Conservation (phyloP, 2,888 invertebrate species). For the Hyalella azteca region DNA sequence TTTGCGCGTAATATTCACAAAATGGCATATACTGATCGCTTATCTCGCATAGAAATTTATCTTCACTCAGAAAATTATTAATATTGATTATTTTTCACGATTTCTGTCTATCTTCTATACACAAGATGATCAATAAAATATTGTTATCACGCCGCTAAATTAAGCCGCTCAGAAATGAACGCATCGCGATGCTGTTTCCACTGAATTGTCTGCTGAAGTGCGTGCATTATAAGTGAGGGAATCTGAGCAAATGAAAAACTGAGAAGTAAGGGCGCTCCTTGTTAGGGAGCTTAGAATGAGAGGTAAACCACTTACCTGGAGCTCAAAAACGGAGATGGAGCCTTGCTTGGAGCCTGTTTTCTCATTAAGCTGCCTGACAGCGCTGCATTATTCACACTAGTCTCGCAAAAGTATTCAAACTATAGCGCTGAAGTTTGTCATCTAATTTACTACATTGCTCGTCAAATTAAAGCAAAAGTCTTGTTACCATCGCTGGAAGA, state of each 20-base stretch:
- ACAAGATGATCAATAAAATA: too few species aligned
- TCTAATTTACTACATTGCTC: conserved; percentile 36
- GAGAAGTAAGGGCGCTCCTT: not conserved
- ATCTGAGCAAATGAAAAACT: not conserved
- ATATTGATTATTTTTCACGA: too few species aligned
- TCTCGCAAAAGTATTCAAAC: conserved; percentile 27
- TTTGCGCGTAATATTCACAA: too few species aligned
- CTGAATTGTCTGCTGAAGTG: too few species aligned
- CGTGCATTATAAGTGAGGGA: too few species aligned
- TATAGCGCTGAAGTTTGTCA: conserved; percentile 33
- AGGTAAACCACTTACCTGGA: not conserved
- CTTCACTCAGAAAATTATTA: too few species aligned
- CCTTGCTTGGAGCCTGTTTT: not conserved
- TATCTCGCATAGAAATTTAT: too few species aligned
- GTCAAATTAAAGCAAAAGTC: conserved; percentile 35
- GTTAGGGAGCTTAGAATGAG: not conserved
- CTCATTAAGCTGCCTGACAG: not conserved
- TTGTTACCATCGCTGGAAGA: conserved; percentile 8
- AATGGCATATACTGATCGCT: too few species aligned
- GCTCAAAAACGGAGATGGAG: not conserved
- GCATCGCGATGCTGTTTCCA: too few species aligned
- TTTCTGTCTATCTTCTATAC: too few species aligned
- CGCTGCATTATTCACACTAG: not conserved
- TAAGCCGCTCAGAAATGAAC: too few species aligned
- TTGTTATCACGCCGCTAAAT: too few species aligned